Evolutionary conservation across 2,113 vertebrate genomes (phyloP), one percentile per base, ranked within the genome.

Genomic region (Beaufortia kweichowensis): DNA sequence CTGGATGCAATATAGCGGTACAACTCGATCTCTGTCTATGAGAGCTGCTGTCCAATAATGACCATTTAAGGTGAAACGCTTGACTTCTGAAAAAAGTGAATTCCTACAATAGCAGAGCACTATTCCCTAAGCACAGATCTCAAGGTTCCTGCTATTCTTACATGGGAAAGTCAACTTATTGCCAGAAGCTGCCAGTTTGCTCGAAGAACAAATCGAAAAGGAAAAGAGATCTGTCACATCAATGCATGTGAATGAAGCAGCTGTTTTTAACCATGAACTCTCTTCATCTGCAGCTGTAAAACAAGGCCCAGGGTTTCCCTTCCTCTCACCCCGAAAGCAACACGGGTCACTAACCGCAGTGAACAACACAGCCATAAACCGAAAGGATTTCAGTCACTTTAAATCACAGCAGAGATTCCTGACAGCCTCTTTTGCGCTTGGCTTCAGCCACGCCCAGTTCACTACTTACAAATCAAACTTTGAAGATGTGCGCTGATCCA

Each of bases 141-240:
- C 84, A 72, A 80, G 79, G 71, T 82, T 41, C 3, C 68, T 76
- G 88, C 87, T 91, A 92, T 92, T 91, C 85, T 86, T 85, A 90
- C 87, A 89, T 92, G 90, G 90, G 91, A 92, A 92, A 89, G 71
- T 76, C 79, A 67, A 66, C 74, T 83, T 85, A 85, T 76, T 83
- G 85, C 78, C 76, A 82, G 86, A 84, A 67, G 28, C 77, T 63
- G 80, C 79, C 84, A 74, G 82, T 82, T 83, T 83, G 80, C 86
- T 84, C 50, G 62, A 81, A 79, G 79, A 82, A 83, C 67, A 62
- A 65, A 84, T 82, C 79, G 78, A 77, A 65, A 39, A 39, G 83
- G 85, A 86, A 64, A 83, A 77, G 62, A 81, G 81, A 90, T 85
- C 78, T 76, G 64, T 84, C 86, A 88, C 86, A 84, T 88, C 81